phyloP scores from a whole-genome alignment of 2,888 invertebrate species.

The Lepidocyrtinus sp. region DNA sequence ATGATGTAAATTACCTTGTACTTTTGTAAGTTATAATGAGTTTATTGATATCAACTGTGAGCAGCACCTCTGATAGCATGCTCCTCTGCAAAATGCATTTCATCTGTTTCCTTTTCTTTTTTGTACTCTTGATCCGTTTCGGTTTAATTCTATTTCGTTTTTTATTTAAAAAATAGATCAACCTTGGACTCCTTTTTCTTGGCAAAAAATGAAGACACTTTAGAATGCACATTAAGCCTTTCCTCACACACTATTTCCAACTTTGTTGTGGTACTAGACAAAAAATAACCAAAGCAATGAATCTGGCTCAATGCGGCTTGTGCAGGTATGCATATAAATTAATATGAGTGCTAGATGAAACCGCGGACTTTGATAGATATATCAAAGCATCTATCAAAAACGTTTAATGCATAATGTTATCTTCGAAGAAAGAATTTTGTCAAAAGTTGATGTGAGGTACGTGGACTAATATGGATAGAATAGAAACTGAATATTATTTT shows the following conservation, averaged over 20 bases:
- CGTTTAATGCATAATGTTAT: slow-evolving; percentile 36
- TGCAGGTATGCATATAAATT: neutral
- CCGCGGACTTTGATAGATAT: no score
- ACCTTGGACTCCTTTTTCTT: slow-evolving; percentile 45
- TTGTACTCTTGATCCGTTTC: slow-evolving; percentile 49
- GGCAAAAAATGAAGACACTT: neutral
- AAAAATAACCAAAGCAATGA: slow-evolving; percentile 6
- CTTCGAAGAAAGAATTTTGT: slow-evolving; percentile 28
- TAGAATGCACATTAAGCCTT: neutral
- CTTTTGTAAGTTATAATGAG: neutral
- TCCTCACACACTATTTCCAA: neutral
- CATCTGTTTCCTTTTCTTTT: slow-evolving; percentile 47
- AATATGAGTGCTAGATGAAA: no score
- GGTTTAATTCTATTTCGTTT: slow-evolving; percentile 39
- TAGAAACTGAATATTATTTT: no score
- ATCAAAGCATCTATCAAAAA: neutral
- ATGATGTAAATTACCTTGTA: neutral
- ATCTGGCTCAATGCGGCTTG: neutral
- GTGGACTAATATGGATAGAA: slow-evolving; percentile 50
- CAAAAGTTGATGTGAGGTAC: no score
- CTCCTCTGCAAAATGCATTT: slow-evolving; percentile 5
- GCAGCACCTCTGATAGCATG: neutral
- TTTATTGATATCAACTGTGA: neutral
- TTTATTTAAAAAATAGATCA: slow-evolving; percentile 49
- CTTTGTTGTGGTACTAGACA: no score